Evolutionary conservation across 2,888 invertebrate species (phyloP), one percentile per base, ranked within the genome.

Genomic region (Ischnura elegans): DNA sequence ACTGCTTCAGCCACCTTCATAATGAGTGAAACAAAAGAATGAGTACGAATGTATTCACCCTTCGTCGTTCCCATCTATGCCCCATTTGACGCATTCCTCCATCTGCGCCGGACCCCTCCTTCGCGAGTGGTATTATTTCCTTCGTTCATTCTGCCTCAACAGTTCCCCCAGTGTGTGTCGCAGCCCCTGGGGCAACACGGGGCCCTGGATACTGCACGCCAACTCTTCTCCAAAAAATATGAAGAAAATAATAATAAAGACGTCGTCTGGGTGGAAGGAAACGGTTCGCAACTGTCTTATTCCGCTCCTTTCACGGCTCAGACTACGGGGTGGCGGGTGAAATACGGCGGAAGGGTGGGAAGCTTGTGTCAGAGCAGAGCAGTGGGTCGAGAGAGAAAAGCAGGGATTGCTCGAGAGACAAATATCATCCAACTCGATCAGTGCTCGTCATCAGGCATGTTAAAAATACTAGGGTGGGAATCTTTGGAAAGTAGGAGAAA

Each of bases 201-300:
- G 6, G 36, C 36, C 13, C 16, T 2, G 76, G 76, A 76, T 76
- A 36, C 76, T 76, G 29, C 29, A 76, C 76, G 10, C 29, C 76
- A 36, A 21, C 29, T 8, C 61, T 76, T 76, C 76, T 51, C 51
- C 16, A 16, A 76, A 76, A n/a, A 16, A 61, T n/a, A n/a, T n/a
- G n/a, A n/a, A n/a, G n/a, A 61, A 25, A 61, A 21, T 61, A 25
- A 61, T 25, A 61, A 61, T 25, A 61, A 47, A 47, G 47, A 6
- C 6, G 16, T 10, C 25, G 1, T 25, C 6, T 25, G 19, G 61
- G 25, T 21, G 76, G 76, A 29, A 10, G 76, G 76, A 10, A 36
- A 76, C 76, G 36, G 76, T 76, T 76, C 76, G 76, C 76, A 76
- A n/a, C 76, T 2, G 76, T 36, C 76, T 61, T 76, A 76, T 76